A percentile compares a stretch with the other conserved stretches of the same genome.
Conservation (phyloP, 2,888 invertebrate genomes). For the Tipula confusa region DNA sequence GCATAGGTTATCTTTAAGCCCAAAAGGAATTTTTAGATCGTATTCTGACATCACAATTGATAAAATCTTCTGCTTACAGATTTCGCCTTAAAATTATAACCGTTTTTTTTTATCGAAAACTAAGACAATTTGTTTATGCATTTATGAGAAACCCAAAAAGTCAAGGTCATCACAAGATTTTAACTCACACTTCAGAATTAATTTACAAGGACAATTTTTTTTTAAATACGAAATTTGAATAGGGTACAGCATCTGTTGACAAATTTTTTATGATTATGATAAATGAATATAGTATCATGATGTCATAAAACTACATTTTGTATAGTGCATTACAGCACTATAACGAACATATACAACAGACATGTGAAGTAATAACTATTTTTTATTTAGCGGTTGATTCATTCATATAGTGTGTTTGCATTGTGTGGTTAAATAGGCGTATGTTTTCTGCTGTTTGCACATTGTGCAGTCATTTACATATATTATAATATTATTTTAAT, state of each 20-base stretch:
- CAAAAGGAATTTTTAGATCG: too few relatives aligned
- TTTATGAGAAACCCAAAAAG: background rate
- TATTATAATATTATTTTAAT: background rate
- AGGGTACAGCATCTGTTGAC: background rate
- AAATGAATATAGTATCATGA: background rate
- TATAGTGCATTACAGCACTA: too few relatives aligned
- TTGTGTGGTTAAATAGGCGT: background rate
- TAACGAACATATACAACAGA: background rate
- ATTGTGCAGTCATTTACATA: background rate
- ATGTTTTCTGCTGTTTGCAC: background rate
- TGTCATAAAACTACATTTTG: background rate
- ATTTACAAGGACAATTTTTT: background rate
- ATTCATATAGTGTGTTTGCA: background rate
- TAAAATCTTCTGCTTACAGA: too few relatives aligned
- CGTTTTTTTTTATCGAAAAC: too few relatives aligned
- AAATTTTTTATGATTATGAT: background rate
- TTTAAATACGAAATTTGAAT: too few relatives aligned
- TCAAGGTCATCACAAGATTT: background rate
- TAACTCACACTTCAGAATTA: background rate
- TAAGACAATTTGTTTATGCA: too few relatives aligned
- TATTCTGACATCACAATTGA: too few relatives aligned
- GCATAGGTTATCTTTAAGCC: too few relatives aligned
- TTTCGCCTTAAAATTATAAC: too few relatives aligned
- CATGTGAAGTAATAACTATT: background rate
- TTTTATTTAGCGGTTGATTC: background rate